Conservation (phyloP, 1,140 invertebrate species). For the Neodiprion pinetum region DNA sequence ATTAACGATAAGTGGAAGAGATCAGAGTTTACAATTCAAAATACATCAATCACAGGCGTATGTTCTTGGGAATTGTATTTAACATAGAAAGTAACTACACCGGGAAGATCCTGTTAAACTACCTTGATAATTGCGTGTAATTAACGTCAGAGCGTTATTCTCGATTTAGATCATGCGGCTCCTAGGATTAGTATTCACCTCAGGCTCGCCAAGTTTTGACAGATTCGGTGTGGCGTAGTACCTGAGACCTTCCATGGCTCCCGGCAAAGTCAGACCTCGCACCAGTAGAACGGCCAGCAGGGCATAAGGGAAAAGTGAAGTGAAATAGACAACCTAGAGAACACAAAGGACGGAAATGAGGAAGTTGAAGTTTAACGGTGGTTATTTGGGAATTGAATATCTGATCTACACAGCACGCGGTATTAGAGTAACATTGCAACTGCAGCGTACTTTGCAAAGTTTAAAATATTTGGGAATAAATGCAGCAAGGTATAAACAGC, state of each 20-base stretch:
- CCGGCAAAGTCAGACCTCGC: constrained; percentile 88
- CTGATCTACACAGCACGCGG: not conserved
- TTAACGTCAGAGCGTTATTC: not conserved
- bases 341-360: constrained; percentile 9
- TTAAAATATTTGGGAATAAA: constrained; percentile 8
- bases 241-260: constrained; percentile 86
- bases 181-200: constrained; percentile 61
- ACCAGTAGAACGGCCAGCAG: constrained; percentile 91
- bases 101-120: no score
- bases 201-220: constrained; percentile 83
- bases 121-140: not conserved
- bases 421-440: not conserved
- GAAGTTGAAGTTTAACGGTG: not conserved
- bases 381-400: not conserved
- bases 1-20: not conserved
- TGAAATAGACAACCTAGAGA: constrained; percentile 92
- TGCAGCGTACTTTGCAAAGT: constrained; percentile 13
- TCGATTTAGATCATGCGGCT: not conserved
- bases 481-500: not conserved
- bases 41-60: not conserved
- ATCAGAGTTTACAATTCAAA: not conserved
- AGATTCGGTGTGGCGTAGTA: constrained; percentile 97
- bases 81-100: no score
- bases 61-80: no score
- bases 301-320: constrained; percentile 91